Evolutionary conservation across 2,797 vertebrate species (phyloP).

Genomic region (Oophaga sylvatica): DNA sequence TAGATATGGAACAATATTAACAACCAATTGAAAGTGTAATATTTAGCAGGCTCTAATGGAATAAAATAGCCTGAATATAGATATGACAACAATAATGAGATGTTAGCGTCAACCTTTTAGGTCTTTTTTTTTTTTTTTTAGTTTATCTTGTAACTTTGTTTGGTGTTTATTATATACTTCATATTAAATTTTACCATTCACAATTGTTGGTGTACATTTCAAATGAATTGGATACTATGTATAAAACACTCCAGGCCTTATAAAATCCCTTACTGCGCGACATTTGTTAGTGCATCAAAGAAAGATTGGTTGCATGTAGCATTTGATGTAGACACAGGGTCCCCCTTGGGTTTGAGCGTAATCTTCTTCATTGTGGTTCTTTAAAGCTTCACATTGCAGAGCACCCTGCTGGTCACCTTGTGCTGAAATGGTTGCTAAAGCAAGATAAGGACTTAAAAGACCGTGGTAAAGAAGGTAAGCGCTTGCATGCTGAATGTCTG

Average conservation of each 20-base stretch:
- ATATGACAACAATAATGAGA: too few species aligned
- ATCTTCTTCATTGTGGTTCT: slow-evolving; percentile 35
- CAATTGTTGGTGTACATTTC: background rate
- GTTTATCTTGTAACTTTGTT: background rate
- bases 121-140: background rate
- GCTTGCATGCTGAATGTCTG: background rate
- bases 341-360: background rate
- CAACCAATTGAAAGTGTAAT: too few species aligned
- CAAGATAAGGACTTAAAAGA: slow-evolving; percentile 84
- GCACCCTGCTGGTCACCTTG: slow-evolving; percentile 93
- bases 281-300: slow-evolving; percentile 7
- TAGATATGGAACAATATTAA: too few species aligned
- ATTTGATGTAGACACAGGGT: background rate
- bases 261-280: background rate
- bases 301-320: background rate
- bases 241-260: background rate
- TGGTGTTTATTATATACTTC: background rate
- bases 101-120: too few species aligned
- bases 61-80: too few species aligned
- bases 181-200: background rate
- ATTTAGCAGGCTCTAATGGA: too few species aligned
- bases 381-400: slow-evolving; percentile 91
- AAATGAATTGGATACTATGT: background rate
- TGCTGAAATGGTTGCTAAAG: slow-evolving; percentile 95
- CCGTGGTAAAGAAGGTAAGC: slow-evolving; percentile 83